Conservation (phyloP, 1,140 invertebrate species). For the Wiebesia pumilae region DNA sequence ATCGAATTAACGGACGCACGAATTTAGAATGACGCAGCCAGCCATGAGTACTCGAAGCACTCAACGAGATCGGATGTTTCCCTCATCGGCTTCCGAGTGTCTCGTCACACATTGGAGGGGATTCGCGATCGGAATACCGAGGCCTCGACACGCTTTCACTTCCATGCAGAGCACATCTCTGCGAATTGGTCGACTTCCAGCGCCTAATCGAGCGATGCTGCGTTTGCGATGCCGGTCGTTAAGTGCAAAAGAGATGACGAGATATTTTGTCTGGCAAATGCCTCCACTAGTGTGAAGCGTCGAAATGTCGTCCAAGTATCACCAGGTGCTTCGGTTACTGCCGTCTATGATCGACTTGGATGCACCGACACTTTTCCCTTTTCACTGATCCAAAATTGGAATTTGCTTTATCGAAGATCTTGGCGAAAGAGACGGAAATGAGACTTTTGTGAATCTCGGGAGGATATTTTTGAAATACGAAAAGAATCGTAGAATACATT, state of each 20-base stretch:
- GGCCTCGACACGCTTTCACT: not conserved
- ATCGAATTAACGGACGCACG: not conserved
- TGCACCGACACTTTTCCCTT: not conserved
- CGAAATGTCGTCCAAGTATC: not conserved
- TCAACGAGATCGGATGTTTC: not conserved
- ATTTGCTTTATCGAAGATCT: not conserved
- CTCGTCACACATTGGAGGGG: not conserved
- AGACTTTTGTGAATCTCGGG: no score
- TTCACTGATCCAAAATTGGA: not conserved
- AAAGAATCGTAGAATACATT: no score
- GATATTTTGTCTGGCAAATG: not conserved
- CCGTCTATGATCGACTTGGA: no score
- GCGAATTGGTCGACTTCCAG: conserved; percentile 6
- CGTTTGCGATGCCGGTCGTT: not conserved
- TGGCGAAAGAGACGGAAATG: no score
- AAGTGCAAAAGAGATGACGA: not conserved
- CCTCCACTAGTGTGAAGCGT: not conserved
- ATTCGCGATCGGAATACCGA: not conserved
- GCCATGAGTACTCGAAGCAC: no score
- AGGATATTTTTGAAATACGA: no score
- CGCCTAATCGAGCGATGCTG: conserved; percentile 15
- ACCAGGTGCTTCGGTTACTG: not conserved
- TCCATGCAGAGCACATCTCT: not conserved
- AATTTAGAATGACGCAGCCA: not conserved
- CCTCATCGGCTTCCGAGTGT: not conserved